Evolutionary conservation across 2,888 invertebrate species (phyloP), one percentile per base, ranked within the genome.

Genomic region (Vannuccia rotundouncinata): DNA sequence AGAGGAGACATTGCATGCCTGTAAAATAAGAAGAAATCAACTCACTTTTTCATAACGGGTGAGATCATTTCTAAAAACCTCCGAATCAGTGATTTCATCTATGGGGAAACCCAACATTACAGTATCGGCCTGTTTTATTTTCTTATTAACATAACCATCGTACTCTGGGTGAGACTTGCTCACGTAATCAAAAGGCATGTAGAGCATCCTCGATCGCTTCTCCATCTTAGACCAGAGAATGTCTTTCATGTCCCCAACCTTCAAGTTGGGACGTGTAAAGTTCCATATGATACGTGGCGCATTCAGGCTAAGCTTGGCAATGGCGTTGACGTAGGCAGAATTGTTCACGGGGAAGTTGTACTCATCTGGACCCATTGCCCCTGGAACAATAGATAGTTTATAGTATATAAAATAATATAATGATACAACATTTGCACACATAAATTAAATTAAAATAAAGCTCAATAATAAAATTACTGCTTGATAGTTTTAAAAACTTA

Each of bases 101-200:
- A 84, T 80, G 1, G 84, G 84, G 78, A 83, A 84, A 10, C 80
- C 78, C 81, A 84, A 31, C 81, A 84, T 79, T 1, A 84, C 82
- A 10, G 83, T 81, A 80, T 84, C 84, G 0, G 83, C 83, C 78
- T 84, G 83, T 66, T 83, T 84, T n/a, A 84, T 80, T 0, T 82
- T 82, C 17, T 2, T 22, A 2, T 5, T 2, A 1, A 5, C 22
- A 28, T 87, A 89, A 0, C 87, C 87, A 59, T 88, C 88, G 83
- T 83, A 89, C 82, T 89, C 89, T 0, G 88, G 88, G 80, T 89
- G 88, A 81, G 85, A 88, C 31, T 86, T 82, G n/a, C 75, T n/a
- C 17, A 81, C 79, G 0, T 78, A 78, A 80, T 89, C 86, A 82
- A 85, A 87, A 0, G 87, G 85, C 22, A 87, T 83, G 59, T 84